phyloP scores from a whole-genome alignment of 2,797 vertebrate species.

The Salarias fasciatus region DNA sequence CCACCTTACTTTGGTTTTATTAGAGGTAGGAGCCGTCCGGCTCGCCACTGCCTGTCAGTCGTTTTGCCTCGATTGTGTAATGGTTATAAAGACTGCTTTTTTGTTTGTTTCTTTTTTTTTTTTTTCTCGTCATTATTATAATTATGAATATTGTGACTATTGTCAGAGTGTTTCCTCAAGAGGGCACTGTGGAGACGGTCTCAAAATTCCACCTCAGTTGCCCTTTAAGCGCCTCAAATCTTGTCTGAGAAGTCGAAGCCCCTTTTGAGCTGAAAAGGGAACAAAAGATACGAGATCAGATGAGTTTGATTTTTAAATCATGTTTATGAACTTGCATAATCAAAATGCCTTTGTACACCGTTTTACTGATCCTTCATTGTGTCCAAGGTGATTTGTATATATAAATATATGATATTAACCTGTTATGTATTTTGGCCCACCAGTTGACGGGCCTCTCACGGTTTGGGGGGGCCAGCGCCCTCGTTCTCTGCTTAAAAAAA shows the following conservation, averaged over 20 bases:
- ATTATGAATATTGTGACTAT: conserved; percentile 76
- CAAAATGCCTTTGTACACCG: conserved; percentile 81
- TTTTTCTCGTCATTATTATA: conserved; percentile 65
- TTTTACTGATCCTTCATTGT: conserved; percentile 80
- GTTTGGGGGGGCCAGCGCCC: conserved; percentile 56
- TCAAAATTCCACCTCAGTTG: conserved; percentile 76
- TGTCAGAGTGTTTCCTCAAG: conserved; percentile 76
- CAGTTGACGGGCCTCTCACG: conserved; percentile 70
- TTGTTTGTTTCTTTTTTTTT: conserved; percentile 53
- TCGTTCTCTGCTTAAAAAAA: conserved; percentile 59
- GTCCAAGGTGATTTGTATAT: conserved; percentile 83
- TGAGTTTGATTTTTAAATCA: conserved; percentile 76
- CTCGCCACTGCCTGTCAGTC: conserved; percentile 72
- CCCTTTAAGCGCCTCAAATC: conserved; percentile 79
- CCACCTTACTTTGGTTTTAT: conserved; percentile 76
- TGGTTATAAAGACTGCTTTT: conserved; percentile 64
- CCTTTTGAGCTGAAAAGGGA: conserved; percentile 71
- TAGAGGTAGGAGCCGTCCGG: conserved; percentile 70
- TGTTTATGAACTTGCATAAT: conserved; percentile 79
- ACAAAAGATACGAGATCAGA: conserved; percentile 64
- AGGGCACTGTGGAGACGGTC: conserved; percentile 75
- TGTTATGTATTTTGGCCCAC: conserved; percentile 80
- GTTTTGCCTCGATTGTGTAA: conserved; percentile 80
- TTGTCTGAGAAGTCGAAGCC: conserved; percentile 62
- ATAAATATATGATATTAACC: conserved; percentile 81